Percentiles rank a stretch among this genome's conserved stretches.
phyloP scores from a whole-genome alignment of 2,797 vertebrate species.

The Alcedo atthis region DNA sequence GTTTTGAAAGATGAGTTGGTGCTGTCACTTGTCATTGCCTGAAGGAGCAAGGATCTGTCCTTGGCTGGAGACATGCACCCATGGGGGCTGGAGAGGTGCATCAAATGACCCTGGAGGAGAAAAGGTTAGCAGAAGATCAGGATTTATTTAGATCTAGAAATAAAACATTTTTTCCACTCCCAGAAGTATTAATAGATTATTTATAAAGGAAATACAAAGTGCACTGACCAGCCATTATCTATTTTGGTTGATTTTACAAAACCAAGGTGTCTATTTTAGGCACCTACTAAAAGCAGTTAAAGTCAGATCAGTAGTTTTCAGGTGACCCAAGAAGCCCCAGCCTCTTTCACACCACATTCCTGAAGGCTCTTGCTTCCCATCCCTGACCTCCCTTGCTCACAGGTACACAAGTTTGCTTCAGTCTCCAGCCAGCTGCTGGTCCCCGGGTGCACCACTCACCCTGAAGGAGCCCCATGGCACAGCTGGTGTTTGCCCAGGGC shows the following conservation, averaged over 20 bases:
- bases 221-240: not conserved
- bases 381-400: accelerated
- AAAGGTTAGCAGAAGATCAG: not conserved
- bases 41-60: not conserved
- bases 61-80: not conserved
- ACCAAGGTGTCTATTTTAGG: not conserved
- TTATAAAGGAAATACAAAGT: conserved; percentile 32
- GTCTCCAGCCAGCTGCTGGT: accelerated
- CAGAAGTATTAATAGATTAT: not conserved
- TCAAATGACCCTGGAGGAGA: not conserved
- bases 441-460: accelerated
- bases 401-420: accelerated
- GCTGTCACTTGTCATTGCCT: not conserved
- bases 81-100: not conserved
- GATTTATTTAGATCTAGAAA: conserved; percentile 20
- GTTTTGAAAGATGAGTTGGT: not conserved
- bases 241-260: not conserved
- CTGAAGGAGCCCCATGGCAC: accelerated
- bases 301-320: not conserved
- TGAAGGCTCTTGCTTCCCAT: not conserved
- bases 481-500: not conserved
- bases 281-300: not conserved
- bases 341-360: not conserved
- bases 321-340: not conserved
- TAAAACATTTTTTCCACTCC: not conserved